phyloP scores from a whole-genome alignment of 2,888 invertebrate genomes.

The Brachycybe producta region DNA sequence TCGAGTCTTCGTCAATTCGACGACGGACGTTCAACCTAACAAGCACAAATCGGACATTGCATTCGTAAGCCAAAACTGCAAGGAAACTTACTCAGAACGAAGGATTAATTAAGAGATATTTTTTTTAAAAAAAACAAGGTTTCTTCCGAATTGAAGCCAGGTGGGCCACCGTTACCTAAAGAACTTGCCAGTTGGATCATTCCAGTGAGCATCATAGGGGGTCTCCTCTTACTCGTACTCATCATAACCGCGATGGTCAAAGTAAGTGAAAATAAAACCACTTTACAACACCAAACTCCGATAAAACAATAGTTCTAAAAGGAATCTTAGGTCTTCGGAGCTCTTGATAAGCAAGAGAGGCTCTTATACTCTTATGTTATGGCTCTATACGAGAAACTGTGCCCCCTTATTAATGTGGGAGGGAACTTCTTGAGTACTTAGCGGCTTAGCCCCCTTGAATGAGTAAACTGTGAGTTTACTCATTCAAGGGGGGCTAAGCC shows the following conservation, averaged over 20 bases:
- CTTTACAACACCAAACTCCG: background rate
- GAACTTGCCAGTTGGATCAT: constrained; percentile 9
- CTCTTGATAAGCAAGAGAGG: too few species aligned
- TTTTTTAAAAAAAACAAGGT: background rate
- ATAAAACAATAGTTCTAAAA: background rate
- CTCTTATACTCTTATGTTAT: too few species aligned
- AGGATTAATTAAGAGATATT: too few species aligned
- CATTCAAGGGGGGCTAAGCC: too few species aligned
- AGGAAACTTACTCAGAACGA: background rate
- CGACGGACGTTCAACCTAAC: constrained; percentile 2
- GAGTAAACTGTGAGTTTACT: too few species aligned
- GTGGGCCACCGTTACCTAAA: constrained; percentile 2
- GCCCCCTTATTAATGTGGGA: too few species aligned
- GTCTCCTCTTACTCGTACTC: constrained; percentile 3
- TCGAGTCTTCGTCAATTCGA: too few species aligned
- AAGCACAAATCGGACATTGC: background rate
- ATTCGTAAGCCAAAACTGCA: background rate
- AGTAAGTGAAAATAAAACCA: background rate
- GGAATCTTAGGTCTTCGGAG: too few species aligned
- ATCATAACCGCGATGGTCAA: background rate
- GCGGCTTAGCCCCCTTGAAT: too few species aligned
- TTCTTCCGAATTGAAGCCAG: constrained; percentile 5
- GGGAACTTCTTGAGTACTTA: too few species aligned
- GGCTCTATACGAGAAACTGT: too few species aligned
- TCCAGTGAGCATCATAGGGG: constrained; percentile 9